Evolutionary conservation across 2,888 invertebrate species (phyloP), one percentile per base, ranked within the genome.

Genomic region (Pycnomerus fuliginosus): DNA sequence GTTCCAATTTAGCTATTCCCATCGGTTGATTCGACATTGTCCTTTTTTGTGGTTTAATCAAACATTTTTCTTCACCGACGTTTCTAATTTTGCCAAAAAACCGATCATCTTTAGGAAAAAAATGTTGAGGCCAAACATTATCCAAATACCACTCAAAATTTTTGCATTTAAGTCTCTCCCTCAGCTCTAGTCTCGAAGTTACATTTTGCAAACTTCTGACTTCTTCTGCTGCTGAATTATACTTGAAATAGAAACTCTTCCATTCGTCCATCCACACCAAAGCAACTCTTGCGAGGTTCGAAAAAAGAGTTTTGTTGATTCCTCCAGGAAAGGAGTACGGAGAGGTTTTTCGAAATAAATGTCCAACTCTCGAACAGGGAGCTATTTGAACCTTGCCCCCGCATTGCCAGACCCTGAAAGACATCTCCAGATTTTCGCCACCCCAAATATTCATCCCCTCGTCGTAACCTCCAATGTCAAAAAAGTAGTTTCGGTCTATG

Each of bases 231-330:
- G 84, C 79, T 54, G 80, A 84, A 64, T 90, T 92, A 58, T 91
- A 88, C 66, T 88, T 89, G 68, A 92, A 91, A 64, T 85, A 91
- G 70, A 95, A 94, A 49, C 90, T 85, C 7, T 90, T 87, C 89
- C 96, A 97, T 39, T 97, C 90, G 66, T 98, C 98, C 90, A 99
- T 90, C 98, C 98, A 99, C 0, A 97, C 97, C 1, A 89, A 78
- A 0, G 96, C 96, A 0, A 94, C 95, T 43, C 99, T 76, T 0
- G 93, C 94, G 20, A 96, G 76, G 74, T 99, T 99, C 0, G 87
- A 80, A 55, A 90, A 88, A 1, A 98, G 76, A n/a, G 92, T 86
- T 55, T 89, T 85, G 1, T 83, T 80, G 3, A 93, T 88, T 0
- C 95, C 97, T 0, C 96, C 96, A 0, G 90, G 90, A 73, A 97